A percentile compares a stretch with the other conserved stretches of the same genome.
Conservation (phyloP, 2,888 invertebrate species). For the Drosophila kokeensis region DNA sequence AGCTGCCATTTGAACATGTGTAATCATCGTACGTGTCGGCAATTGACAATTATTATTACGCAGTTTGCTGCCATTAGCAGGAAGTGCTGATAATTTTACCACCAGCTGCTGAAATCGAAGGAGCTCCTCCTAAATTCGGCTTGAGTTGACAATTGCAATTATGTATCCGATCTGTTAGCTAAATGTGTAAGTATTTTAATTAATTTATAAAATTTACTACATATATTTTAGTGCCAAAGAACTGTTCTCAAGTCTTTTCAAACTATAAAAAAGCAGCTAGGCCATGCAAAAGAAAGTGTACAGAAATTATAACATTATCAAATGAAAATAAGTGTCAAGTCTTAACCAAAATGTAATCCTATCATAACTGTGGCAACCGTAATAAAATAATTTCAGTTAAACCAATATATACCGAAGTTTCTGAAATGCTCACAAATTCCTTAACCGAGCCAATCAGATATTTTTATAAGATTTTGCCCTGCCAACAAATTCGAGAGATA, state of each 20-base stretch:
- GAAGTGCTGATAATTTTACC: constrained; percentile 65
- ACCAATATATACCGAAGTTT: neutral
- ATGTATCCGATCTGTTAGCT: neutral
- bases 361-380: neutral
- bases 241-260: neutral
- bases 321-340: neutral
- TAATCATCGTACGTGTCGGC: constrained; percentile 79
- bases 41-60: constrained; percentile 78
- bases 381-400: neutral
- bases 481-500: constrained; percentile 37
- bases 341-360: neutral
- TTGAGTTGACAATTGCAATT: neutral
- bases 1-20: constrained; percentile 73
- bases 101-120: constrained; percentile 45
- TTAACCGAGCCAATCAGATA: neutral
- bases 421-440: constrained; percentile 11
- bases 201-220: neutral
- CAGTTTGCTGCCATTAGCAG: constrained; percentile 76
- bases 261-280: neutral
- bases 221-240: neutral
- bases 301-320: neutral
- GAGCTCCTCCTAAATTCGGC: neutral
- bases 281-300: neutral
- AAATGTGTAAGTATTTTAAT: neutral
- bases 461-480: constrained; percentile 5